Percentiles rank a stretch among this genome's conserved stretches.
These are phyloP conservation scores for Bombus cullumanus DNA, from an alignment of 1,140 invertebrate species.

Conservation along the genomic window DNA sequence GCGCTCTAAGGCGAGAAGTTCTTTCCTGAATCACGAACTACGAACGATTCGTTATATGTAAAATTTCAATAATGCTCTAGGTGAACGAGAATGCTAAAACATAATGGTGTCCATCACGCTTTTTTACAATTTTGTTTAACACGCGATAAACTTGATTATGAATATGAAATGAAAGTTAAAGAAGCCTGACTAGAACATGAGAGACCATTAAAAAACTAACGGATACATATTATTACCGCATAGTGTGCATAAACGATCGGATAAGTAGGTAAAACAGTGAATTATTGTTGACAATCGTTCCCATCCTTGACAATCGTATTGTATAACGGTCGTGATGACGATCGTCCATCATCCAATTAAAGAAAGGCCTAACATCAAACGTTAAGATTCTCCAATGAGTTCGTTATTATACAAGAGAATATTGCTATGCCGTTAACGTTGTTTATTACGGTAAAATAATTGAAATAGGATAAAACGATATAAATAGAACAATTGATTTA, in stretches of 20 bases:
- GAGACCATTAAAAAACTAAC: constrained; percentile 11
- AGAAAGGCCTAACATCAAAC: not conserved
- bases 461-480: not conserved
- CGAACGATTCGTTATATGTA: no score
- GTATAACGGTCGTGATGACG: constrained; percentile 5
- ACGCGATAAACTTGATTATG: not conserved
- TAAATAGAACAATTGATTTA: not conserved
- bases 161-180: not conserved
- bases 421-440: no score
- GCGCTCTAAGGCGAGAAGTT: not conserved
- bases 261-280: constrained; percentile 1
- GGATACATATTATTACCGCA: not conserved
- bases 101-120: not conserved
- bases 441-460: no score
- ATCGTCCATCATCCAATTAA: constrained; percentile 16
- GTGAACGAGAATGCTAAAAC: not conserved
- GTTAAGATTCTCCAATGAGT: not conserved
- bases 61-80: not conserved
- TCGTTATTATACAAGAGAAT: no score
- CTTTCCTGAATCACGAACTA: not conserved
- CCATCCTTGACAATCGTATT: constrained; percentile 4
- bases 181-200: not conserved
- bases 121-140: not conserved
- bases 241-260: not conserved
- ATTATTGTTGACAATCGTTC: constrained; percentile 7